A percentile compares a stretch with the other conserved stretches of the same genome.
Evolutionary conservation across 2,113 vertebrate genomes (phyloP).

Genomic region (Rhinogobius similis): DNA sequence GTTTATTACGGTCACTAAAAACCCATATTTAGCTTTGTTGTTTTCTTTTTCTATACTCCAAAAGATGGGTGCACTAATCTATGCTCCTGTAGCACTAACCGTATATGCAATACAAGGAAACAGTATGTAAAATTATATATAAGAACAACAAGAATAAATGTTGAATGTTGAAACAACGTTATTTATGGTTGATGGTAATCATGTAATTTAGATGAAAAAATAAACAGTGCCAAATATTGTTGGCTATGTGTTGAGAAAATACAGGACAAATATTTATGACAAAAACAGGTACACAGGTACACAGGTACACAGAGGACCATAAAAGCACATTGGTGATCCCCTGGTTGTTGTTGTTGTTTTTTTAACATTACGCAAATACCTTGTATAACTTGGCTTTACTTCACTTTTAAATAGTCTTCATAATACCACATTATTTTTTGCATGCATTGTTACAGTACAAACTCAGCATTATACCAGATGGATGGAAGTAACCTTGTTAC

Average conservation of each 20-base stretch:
- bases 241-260: conserved; percentile 86
- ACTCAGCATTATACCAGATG: conserved; percentile 73
- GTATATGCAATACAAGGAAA: neutral
- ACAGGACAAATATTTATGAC: conserved; percentile 77
- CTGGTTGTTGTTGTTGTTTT: conserved; percentile 24
- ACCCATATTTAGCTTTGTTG: neutral
- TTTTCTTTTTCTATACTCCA: neutral
- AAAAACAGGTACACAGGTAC: conserved; percentile 72
- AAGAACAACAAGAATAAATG: neutral
- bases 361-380: conserved; percentile 52
- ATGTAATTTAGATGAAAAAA: conserved; percentile 88
- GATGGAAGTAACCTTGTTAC: conserved; percentile 80
- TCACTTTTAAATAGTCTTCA: conserved; percentile 75
- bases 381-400: conserved; percentile 75
- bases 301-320: conserved; percentile 46
- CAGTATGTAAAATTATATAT: neutral
- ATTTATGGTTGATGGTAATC: neutral
- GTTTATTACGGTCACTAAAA: neutral
- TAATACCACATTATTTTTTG: conserved; percentile 74
- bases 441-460: conserved; percentile 86
- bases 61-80: neutral
- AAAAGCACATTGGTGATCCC: conserved; percentile 50
- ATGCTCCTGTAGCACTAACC: too few species aligned
- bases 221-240: conserved; percentile 88
- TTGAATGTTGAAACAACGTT: neutral